A percentile compares a stretch with the other conserved stretches of the same genome.
phyloP scores from a whole-genome alignment of 1,140 invertebrate species.

The Zaprionus kolodkinae region DNA sequence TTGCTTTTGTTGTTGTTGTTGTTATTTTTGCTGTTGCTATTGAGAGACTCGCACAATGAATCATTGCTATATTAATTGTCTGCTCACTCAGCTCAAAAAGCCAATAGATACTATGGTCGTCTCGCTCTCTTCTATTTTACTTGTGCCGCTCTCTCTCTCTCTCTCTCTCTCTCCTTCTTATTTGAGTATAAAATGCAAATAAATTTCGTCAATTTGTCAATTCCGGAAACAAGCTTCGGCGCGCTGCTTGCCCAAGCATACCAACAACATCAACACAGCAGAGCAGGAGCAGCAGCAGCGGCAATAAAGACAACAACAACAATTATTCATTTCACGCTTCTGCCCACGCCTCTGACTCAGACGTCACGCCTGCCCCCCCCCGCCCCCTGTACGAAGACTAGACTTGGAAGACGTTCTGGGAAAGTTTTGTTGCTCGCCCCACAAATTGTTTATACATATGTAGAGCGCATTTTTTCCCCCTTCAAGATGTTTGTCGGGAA shows the following conservation, averaged over 20 bases:
- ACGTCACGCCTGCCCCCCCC: neutral
- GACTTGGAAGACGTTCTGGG: conserved; percentile 32
- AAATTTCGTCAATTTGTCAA: conserved; percentile 61
- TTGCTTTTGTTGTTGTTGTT: conserved; percentile 27
- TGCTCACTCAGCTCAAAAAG: conserved; percentile 24
- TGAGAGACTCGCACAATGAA: conserved; percentile 33
- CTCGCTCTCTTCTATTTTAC: conserved; percentile 27
- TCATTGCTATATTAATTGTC: conserved; percentile 48
- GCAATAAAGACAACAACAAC: conserved; percentile 34
- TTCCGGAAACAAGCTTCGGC: conserved; percentile 62
- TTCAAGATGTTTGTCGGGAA: conserved; percentile 26
- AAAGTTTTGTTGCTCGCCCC: conserved; percentile 30
- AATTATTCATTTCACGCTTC: conserved; percentile 54
- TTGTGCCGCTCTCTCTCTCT: neutral
- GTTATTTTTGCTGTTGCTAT: conserved; percentile 24
- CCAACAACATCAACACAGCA: conserved; percentile 22
- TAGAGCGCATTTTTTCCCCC: conserved; percentile 14
- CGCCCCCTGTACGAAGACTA: neutral
- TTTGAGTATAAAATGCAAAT: conserved; percentile 50
- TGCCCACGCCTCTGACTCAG: conserved; percentile 43
- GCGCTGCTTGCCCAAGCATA: conserved; percentile 46
- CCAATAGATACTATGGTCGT: conserved; percentile 21
- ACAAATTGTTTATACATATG: conserved; percentile 14
- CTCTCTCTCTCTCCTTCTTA: conserved; percentile 3
- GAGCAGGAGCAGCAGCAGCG: conserved; percentile 23